Conservation (phyloP, 2,797 vertebrate species). For the Rachycentron canadum region DNA sequence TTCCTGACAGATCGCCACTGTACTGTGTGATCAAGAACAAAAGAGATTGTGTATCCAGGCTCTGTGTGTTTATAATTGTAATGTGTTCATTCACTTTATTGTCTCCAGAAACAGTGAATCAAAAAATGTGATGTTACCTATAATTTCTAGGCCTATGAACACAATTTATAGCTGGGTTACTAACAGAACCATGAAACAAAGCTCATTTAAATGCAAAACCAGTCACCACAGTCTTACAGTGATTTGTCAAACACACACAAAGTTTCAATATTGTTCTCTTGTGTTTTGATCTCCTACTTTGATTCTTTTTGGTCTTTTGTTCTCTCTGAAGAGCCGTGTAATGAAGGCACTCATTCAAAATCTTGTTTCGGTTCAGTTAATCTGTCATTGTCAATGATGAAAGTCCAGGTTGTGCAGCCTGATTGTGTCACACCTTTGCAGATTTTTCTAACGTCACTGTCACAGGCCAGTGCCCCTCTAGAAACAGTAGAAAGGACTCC, state of each 20-base stretch:
- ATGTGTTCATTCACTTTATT: constrained; percentile 9
- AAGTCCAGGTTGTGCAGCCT: not conserved
- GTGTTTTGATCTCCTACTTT: not conserved
- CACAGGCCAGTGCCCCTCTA: not conserved
- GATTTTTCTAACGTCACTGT: not conserved
- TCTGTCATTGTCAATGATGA: not conserved
- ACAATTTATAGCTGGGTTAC: not conserved
- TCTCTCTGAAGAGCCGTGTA: not conserved
- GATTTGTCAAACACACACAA: constrained; percentile 10
- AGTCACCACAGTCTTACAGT: not conserved
- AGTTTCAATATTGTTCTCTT: not conserved
- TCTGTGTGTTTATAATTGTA: constrained; percentile 5
- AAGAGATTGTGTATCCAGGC: not conserved
- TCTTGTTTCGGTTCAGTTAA: not conserved
- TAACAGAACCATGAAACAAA: not conserved
- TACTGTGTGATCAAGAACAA: constrained; percentile 10
- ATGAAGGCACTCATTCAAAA: not conserved
- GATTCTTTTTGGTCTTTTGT: not conserved
- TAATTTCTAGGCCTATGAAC: not conserved
- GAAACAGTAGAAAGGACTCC: not conserved
- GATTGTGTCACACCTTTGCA: not conserved
- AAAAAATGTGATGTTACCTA: not conserved
- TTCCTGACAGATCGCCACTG: constrained; percentile 36
- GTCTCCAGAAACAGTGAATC: not conserved
- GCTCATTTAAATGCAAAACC: not conserved